Conservation (phyloP, 2,888 invertebrate species). For the Anorthoa munda region DNA sequence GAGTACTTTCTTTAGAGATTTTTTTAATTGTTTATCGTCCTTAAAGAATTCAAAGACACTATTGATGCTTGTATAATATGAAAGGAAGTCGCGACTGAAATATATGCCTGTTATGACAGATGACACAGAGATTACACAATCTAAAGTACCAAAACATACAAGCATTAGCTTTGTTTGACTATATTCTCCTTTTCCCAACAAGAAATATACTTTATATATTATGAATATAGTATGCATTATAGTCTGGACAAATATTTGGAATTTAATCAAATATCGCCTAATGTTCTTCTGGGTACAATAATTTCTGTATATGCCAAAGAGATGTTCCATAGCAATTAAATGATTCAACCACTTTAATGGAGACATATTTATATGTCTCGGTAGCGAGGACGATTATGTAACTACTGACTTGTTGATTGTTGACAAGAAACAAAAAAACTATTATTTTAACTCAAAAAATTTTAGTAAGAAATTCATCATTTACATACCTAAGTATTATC, state of each 20-base stretch:
- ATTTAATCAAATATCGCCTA: not conserved
- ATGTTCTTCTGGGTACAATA: not conserved
- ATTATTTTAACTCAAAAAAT: too few relatives aligned
- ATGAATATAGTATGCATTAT: not conserved
- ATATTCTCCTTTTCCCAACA: not conserved
- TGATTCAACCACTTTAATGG: not conserved
- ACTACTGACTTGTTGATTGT: too few relatives aligned
- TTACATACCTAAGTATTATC: too few relatives aligned
- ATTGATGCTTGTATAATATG: constrained; percentile 5
- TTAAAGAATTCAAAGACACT: constrained; percentile 4
- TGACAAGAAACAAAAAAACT: too few relatives aligned
- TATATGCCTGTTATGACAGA: not conserved
- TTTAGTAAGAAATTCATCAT: too few relatives aligned
- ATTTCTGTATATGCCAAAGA: not conserved
- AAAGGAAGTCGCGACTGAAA: constrained; percentile 3
- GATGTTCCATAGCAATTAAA: not conserved
- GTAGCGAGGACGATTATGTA: not conserved
- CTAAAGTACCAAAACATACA: not conserved
- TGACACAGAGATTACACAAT: not conserved
- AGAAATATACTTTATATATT: not conserved
- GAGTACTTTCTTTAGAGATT: constrained; percentile 2
- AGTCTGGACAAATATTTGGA: constrained; percentile 7
- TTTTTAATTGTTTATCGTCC: not conserved
- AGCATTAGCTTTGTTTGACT: not conserved
- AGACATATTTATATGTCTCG: constrained; percentile 1